Conservation (phyloP, 2,888 invertebrate species). For the Chrysomela aeneicollis region DNA sequence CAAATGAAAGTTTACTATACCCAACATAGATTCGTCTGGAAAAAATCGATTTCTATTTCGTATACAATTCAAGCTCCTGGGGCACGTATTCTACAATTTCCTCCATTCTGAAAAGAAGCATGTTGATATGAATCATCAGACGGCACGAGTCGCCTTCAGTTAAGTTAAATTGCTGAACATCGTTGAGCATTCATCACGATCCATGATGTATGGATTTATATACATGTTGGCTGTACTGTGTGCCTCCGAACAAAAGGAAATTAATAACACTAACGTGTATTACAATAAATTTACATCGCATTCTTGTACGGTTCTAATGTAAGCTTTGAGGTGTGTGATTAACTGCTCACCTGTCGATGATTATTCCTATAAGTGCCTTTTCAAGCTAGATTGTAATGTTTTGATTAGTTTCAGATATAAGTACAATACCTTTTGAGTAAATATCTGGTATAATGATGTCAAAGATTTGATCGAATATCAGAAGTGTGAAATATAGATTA, state of each 20-base stretch:
- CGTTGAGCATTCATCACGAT: constrained; percentile 49
- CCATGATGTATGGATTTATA: constrained; percentile 48
- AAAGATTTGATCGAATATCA: too few species aligned
- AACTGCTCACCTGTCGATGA: constrained; percentile 22
- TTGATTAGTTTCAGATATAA: not conserved
- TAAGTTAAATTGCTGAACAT: constrained; percentile 51
- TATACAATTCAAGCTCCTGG: not conserved
- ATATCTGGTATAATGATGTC: too few species aligned
- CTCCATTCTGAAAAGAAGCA: constrained; percentile 31
- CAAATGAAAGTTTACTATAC: too few species aligned
- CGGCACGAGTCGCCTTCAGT: constrained; percentile 52
- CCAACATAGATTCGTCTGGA: too few species aligned
- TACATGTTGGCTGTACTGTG: constrained; percentile 14
- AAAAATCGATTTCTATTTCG: too few species aligned
- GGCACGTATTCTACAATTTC: constrained; percentile 28
- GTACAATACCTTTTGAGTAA: not conserved
- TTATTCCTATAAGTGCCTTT: constrained; percentile 9
- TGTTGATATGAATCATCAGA: constrained; percentile 48
- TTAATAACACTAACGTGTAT: constrained; percentile 34
- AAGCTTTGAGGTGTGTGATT: constrained; percentile 19
- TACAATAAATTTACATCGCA: constrained; percentile 22
- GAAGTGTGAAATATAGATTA: too few species aligned
- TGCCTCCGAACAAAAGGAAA: constrained; percentile 45
- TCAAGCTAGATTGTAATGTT: not conserved
- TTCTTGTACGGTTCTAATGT: constrained; percentile 18